phyloP scores from a whole-genome alignment of 2,113 vertebrate genomes.

The Chitala chitala region DNA sequence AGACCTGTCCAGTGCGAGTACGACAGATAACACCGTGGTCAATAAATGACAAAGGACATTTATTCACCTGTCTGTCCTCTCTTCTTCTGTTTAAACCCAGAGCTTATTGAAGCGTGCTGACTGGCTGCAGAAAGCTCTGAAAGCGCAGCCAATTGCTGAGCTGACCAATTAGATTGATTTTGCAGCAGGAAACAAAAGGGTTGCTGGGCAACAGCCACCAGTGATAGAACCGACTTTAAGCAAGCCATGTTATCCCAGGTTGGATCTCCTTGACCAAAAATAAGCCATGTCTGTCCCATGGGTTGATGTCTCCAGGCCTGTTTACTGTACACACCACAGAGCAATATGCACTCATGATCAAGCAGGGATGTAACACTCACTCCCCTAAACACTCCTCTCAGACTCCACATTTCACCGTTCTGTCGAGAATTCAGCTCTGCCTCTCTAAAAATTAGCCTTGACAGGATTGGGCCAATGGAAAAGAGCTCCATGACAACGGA shows the following conservation, averaged over 20 bases:
- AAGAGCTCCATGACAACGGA: too few relatives aligned
- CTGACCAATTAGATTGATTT: conserved; percentile 52
- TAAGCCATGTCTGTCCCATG: not conserved
- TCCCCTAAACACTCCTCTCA: too few relatives aligned
- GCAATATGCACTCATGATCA: too few relatives aligned
- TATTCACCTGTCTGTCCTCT: conserved; percentile 40
- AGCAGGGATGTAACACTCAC: too few relatives aligned
- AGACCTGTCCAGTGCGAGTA: not conserved
- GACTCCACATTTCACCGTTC: too few relatives aligned
- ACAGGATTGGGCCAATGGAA: too few relatives aligned
- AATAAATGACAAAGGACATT: conserved; percentile 51
- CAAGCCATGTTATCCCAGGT: conserved; percentile 2
- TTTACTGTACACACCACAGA: too few relatives aligned
- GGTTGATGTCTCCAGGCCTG: too few relatives aligned
- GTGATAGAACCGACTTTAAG: conserved; percentile 8
- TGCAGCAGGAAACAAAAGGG: conserved; percentile 42
- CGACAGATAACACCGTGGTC: conserved; percentile 41
- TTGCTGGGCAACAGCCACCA: conserved; percentile 47
- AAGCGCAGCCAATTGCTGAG: conserved; percentile 27
- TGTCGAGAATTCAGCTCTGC: too few relatives aligned
- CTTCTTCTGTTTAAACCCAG: conserved; percentile 41
- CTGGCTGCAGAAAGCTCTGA: conserved; percentile 34
- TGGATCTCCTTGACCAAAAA: conserved; percentile 22
- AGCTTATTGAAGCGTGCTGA: conserved; percentile 33
- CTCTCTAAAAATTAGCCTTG: too few relatives aligned